Evolutionary conservation across 2,797 vertebrate species (phyloP).

Genomic region (Spizella passerina): DNA sequence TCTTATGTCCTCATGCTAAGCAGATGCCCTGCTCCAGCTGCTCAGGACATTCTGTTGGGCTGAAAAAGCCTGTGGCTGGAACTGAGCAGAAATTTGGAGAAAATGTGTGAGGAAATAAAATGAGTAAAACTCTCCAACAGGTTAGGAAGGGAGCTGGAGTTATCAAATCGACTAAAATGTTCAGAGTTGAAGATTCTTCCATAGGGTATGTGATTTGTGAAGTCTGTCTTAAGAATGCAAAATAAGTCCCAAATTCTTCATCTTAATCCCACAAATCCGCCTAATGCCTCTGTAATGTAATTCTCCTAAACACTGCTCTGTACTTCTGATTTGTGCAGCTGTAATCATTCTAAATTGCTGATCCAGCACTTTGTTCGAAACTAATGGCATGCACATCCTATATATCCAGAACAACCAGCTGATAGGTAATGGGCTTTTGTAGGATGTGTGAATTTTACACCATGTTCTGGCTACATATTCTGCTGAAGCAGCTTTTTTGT

Average conservation of each 20-base stretch:
- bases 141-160: background rate
- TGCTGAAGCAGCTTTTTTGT: slow-evolving; percentile 55
- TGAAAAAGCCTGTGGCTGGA: background rate
- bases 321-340: slow-evolving; percentile 4
- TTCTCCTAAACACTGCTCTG: slow-evolving; percentile 1
- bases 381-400: slow-evolving; percentile 6
- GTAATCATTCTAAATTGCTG: slow-evolving; percentile 40
- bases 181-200: background rate
- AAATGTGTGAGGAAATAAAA: background rate
- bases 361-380: slow-evolving; percentile 20
- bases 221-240: slow-evolving; percentile 12
- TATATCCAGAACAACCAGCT: slow-evolving; percentile 6
- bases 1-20: background rate
- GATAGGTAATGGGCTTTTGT: slow-evolving; percentile 31
- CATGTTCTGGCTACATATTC: slow-evolving; percentile 15
- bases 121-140: background rate
- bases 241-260: background rate
- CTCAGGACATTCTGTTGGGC: background rate
- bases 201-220: background rate
- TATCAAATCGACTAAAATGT: background rate
- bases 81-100: background rate
- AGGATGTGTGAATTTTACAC: slow-evolving; percentile 38
- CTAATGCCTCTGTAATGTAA: background rate
- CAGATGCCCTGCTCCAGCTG: background rate
- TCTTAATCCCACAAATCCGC: slow-evolving; percentile 16